Conservation (phyloP, 2,888 invertebrate species). For the Operophtera brumata region DNA sequence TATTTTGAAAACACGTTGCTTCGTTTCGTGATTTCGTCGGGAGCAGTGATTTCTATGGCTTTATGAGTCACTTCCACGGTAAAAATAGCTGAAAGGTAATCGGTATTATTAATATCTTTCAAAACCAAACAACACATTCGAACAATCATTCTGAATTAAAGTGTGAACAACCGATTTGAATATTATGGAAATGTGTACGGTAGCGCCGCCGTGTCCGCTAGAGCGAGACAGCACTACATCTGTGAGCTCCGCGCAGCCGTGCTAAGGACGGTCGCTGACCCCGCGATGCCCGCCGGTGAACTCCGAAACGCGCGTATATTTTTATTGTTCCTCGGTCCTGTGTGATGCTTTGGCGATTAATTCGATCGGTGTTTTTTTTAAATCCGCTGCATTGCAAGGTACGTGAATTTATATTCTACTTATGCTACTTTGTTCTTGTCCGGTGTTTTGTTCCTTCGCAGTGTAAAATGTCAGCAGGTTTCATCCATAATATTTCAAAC, state of each 20-base stretch:
- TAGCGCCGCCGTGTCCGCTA: conserved; percentile 47
- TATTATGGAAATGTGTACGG: conserved; percentile 41
- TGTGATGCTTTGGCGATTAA: conserved; percentile 38
- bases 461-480: no score
- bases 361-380: conserved; percentile 22
- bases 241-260: conserved; percentile 65
- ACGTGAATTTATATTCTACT: conserved; percentile 2
- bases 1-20: not conserved
- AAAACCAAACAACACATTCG: conserved; percentile 3
- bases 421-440: no score
- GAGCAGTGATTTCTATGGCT: not conserved
- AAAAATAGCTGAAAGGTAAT: conserved; percentile 5
- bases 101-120: conserved; percentile 1
- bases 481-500: no score
- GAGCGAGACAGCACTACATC: conserved; percentile 60
- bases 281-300: conserved; percentile 75
- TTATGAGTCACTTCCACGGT: conserved; percentile 2
- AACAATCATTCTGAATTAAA: conserved; percentile 21
- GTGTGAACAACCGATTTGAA: conserved; percentile 45
- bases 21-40: not conserved
- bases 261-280: conserved; percentile 81
- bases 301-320: conserved; percentile 74
- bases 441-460: no score
- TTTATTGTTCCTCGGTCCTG: conserved; percentile 47
- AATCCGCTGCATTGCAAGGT: conserved; percentile 15